Percentiles rank a stretch among this genome's conserved stretches.
phyloP scores from a whole-genome alignment of 35 echinoderm and acorn worm species.

The Ophioderma brevispina region DNA sequence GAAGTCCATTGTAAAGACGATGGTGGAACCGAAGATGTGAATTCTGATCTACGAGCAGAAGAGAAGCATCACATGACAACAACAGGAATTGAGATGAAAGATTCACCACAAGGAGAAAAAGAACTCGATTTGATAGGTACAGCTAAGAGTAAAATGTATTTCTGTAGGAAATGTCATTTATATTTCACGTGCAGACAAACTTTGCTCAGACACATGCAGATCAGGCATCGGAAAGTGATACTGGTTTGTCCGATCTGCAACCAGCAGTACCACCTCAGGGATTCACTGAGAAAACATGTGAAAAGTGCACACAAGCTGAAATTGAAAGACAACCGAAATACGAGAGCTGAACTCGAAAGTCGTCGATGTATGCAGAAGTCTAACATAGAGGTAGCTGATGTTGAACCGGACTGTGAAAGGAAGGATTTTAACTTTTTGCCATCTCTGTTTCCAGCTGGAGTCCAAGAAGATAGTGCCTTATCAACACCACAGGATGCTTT shows the following conservation, averaged over 20 bases:
- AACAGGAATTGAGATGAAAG: no score
- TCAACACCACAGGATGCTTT: not conserved
- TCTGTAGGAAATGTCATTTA: not conserved
- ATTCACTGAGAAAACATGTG: conserved; percentile 4
- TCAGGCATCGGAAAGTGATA: not conserved
- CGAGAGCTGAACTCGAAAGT: not conserved
- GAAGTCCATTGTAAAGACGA: not conserved
- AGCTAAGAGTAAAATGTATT: no score
- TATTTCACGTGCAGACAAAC: not conserved
- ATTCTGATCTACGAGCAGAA: no score
- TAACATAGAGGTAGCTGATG: not conserved
- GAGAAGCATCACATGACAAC: no score
- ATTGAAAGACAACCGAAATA: not conserved
- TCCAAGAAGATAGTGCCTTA: not conserved
- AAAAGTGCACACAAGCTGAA: not conserved
- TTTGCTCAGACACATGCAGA: not conserved
- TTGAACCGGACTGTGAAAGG: not conserved
- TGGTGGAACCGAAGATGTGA: no score
- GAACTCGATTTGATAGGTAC: no score
- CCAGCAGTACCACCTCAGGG: not conserved
- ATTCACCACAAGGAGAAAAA: no score
- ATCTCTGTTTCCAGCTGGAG: no score
- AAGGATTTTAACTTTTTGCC: no score
- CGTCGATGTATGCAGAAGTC: not conserved
- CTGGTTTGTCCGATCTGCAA: not conserved